Conservation (phyloP, 2,888 invertebrate genomes). For the Andrena marginata region DNA sequence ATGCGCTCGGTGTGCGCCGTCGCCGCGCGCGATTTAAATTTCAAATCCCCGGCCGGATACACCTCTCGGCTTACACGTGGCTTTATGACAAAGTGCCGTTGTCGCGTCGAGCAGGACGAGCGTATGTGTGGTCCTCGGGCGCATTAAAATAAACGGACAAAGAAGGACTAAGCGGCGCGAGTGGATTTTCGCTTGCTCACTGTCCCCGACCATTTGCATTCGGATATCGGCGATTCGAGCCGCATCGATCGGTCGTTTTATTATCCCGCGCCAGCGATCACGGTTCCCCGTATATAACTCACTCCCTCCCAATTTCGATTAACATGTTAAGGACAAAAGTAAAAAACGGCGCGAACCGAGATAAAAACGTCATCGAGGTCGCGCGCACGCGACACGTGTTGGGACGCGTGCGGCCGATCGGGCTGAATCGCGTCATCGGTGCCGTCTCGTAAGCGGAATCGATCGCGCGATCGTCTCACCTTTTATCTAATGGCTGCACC, state of each 20-base stretch:
- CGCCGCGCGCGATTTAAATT: constrained; percentile 72
- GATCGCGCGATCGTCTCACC: constrained; percentile 61
- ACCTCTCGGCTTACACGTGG: constrained; percentile 63
- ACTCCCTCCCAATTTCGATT: constrained; percentile 19
- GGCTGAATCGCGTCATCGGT: constrained; percentile 23
- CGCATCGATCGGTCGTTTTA: constrained; percentile 5
- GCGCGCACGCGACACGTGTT: constrained; percentile 2
- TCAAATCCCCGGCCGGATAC: constrained; percentile 73
- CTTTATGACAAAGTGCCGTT: constrained; percentile 77
- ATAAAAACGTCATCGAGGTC: constrained; percentile 17
- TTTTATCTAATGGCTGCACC: constrained; percentile 62
- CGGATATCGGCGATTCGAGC: constrained; percentile 2
- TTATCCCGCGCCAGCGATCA: too few relatives aligned
- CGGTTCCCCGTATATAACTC: not conserved
- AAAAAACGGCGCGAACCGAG: not conserved
- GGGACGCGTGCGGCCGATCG: not conserved
- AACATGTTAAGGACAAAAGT: constrained; percentile 2
- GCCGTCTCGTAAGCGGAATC: constrained; percentile 46
- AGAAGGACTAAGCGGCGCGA: constrained; percentile 20
- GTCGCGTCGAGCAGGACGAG: constrained; percentile 71
- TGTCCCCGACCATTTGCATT: not conserved
- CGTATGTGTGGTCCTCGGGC: constrained; percentile 55
- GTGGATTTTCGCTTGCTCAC: constrained; percentile 15
- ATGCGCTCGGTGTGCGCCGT: constrained; percentile 51
- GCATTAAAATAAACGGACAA: constrained; percentile 56